Base-by-base conservation (phyloP, 2,797 vertebrate genomes). In the Etheostoma nigrum region DNA sequence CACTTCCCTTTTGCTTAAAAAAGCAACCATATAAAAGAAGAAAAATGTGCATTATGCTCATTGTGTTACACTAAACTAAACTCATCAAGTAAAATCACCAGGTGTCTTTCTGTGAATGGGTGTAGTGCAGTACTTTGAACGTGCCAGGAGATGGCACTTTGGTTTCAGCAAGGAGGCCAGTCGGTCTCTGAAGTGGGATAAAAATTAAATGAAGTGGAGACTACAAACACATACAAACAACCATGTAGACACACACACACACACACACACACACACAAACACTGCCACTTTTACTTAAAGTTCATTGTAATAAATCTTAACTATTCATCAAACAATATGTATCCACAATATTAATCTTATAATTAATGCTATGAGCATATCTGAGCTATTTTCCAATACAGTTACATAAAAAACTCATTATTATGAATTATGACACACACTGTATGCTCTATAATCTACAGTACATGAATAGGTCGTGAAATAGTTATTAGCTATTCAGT, bases 121-220 rank as follows among this genome's bases (percentile, higher is more conserved):
- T 9, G 64, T 57, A 1, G 47, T 84, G 93, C 89, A 94, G 87
- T 90, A 72, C 86, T 49, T 0, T 0, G 0, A 16, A 51, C 25
- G 13, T 5, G 74, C 94, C 95, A 95, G 93, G 16, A 95, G 95
- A 92, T 95, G 95, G 95, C 95, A 95, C 92, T 95, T 94, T 95
- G 85, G 95, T 88, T 94, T 92, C 94, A 93, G 92, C 55, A 1
- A 79, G 88, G 75, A 83, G 73, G 47, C 49, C n/a, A 11, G 61
- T 25, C 0, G 30, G 68, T 68, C 73, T 71, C 79, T 72, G 64
- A 80, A 72, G 81, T 71, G 67, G 23, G 51, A 44, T 40, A 72
- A 73, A 74, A 72, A 66, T 74, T 74, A 73, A 78, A 61, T 45
- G 25, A 53, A 88, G 69, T 53, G 68, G 59, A 78, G 78, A 75